phyloP scores from a whole-genome alignment of 2,113 vertebrate genomes.

The Entelurus aequoreus region DNA sequence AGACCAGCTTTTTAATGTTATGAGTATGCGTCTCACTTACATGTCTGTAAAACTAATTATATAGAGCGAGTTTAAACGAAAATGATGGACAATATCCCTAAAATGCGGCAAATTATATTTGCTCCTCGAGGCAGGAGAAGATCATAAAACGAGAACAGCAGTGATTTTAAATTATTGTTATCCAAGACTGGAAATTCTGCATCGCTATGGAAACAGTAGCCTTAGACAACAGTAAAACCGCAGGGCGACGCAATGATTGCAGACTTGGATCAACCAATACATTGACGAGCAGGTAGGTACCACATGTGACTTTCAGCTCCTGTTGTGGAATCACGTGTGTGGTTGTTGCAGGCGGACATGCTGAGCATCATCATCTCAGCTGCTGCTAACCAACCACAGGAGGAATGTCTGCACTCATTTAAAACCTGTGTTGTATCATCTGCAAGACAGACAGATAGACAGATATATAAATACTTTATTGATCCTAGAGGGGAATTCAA shows the following conservation, averaged over 20 bases:
- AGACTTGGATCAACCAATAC: conserved; percentile 29
- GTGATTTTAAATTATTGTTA: conserved; percentile 26
- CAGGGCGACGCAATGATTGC: conserved; percentile 31
- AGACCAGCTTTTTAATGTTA: too few relatives aligned
- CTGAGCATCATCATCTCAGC: neutral
- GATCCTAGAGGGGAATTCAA: too few relatives aligned
- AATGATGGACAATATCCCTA: neutral
- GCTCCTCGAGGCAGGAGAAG: conserved; percentile 3
- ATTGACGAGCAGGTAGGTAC: conserved; percentile 19
- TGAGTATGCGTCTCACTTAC: too few relatives aligned
- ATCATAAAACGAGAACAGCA: conserved; percentile 2
- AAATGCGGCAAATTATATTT: neutral
- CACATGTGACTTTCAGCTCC: neutral
- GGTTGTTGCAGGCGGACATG: neutral
- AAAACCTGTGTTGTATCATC: neutral
- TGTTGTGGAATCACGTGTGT: conserved; percentile 8
- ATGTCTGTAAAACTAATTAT: too few relatives aligned
- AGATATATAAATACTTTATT: too few relatives aligned
- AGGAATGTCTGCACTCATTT: neutral
- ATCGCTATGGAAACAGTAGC: conserved; percentile 49
- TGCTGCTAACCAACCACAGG: conserved; percentile 1
- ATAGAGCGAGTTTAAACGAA: too few relatives aligned
- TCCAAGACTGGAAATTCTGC: conserved; percentile 27
- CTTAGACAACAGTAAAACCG: conserved; percentile 29
- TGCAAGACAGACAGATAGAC: too few relatives aligned